Base-by-base conservation (phyloP, 2,113 vertebrate species). In the Philantomba maxwellii region DNA sequence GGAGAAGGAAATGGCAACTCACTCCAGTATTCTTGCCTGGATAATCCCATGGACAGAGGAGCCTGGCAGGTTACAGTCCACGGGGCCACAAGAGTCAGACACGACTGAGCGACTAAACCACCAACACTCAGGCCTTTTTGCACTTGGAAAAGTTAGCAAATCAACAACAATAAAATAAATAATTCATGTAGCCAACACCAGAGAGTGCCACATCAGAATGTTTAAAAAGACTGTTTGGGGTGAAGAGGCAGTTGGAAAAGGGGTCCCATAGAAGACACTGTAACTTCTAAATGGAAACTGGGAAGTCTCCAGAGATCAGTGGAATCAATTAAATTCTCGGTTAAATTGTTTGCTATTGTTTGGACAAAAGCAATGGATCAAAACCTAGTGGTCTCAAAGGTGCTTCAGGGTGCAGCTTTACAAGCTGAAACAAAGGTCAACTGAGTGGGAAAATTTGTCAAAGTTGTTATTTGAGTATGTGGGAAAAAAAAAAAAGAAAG, bases 391-490 rank as follows among this genome's bases (percentile, higher is more conserved):
- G 64, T 87, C 73, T 73, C 94, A 66, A 33, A 58, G 70, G 82
- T 80, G 28, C 23, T 96, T 88, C 36, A 55, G 23, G 45, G 60
- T 86, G 16, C 43, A 58, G 82, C 70, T 92, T 84, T 86, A 66
- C 58, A 78, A 33, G 19, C 26, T 86, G 81, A 78, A 75, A 97
- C 95, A 96, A 97, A 98, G 83, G 70, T 91, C 90, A 96, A 23
- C 39, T 73, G 49, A 97, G 82, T 96, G 93, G 95, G 95, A 96
- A 96, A 96, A 66, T 95, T 62, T 88, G 85, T 97, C 91, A 49
- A 80, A 57, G 43, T 28, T 83, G 89, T 94, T 88, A 96, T 96
- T 85, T 94, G 97, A 98, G 87, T 86, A 93, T 91, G 86, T 94
- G 4, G 51, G 0, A 19, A 19, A 53, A 55, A 9, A 55, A 70